Base-by-base conservation (phyloP, 2,888 invertebrate species). In the Choreutis nemorana region DNA sequence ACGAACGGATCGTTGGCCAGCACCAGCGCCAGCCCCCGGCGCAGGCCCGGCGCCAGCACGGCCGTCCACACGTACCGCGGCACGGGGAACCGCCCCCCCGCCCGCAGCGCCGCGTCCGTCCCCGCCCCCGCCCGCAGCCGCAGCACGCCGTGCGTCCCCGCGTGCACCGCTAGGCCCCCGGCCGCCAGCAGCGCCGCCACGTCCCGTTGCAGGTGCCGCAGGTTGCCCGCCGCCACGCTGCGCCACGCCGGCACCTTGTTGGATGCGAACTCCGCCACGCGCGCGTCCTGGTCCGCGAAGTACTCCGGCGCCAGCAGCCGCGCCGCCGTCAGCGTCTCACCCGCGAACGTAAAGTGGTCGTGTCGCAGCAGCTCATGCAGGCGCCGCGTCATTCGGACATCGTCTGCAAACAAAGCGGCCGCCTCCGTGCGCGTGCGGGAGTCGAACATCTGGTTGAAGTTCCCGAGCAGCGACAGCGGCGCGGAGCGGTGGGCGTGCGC, bases 361-460 rank as follows among this genome's bases (percentile, higher is more conserved):
- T 58, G 62, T 23, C 49, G 47, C 36, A 70, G 43, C 31, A 67
- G 41, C 44, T 65, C 65, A 44, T 31, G 62, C 33, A 78, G 49
- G 7, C 71, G 54, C n/a, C 55, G 45, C 40, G 51, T 57, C 37
- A 65, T 41, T 9, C 64, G 39, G 14, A 30, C 52, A 40, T 65
- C 67, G 53, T 73, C 70, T 4, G 63, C 50, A 55, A 58, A 75
- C n/a, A 79, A 58, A 1, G 40, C 45, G 40, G 64, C 65, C 31
- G 75, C 71, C 45, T 58, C 66, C 41, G 30, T 47, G 7, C 71
- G 55, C 21, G 64, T 66, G 26, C 35, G 38, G 20, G 64, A 51
- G 56, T 77, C 78, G 55, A 78, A 72, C 77, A 77, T 71, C 41
- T 66, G 64, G 48, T 70, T 63, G 56, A 79, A 70, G 60, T 71